Conservation (phyloP, 2,888 invertebrate genomes). For the Oxycera nigricornis region DNA sequence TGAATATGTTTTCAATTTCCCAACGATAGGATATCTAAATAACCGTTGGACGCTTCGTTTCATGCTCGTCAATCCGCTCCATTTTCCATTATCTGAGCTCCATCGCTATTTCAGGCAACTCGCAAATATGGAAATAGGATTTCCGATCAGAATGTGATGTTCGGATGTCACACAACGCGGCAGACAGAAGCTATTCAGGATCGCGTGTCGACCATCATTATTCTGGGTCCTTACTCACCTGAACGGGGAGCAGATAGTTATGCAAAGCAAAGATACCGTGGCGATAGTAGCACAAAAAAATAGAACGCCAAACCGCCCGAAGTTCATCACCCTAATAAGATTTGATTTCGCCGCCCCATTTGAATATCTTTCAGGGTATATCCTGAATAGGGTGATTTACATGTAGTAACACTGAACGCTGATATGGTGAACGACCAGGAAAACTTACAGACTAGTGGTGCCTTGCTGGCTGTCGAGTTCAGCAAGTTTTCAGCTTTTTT, state of each 20-base stretch:
- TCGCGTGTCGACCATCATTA: constrained; percentile 12
- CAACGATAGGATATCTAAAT: too few species aligned
- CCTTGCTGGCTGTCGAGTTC: constrained; percentile 15
- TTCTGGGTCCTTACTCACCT: constrained; percentile 1
- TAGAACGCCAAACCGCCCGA: not conserved
- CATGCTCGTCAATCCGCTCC: too few species aligned
- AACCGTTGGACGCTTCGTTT: too few species aligned
- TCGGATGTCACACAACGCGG: not conserved
- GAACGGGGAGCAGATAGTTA: not conserved
- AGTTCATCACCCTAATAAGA: not conserved
- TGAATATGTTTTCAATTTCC: too few species aligned
- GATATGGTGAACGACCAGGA: constrained; percentile 2
- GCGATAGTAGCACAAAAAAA: not conserved
- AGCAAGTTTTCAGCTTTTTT: not conserved
- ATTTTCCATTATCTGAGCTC: too few species aligned
- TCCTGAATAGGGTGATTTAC: not conserved
- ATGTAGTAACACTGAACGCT: not conserved
- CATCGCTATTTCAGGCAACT: too few species aligned
- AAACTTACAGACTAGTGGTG: constrained; percentile 21
- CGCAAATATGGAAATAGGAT: not conserved
- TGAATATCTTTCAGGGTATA: too few species aligned
- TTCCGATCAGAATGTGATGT: not conserved
- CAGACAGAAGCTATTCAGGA: not conserved
- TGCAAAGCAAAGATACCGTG: not conserved
- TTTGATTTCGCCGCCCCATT: not conserved